Evolutionary conservation across 2,797 vertebrate genomes (phyloP).

Genomic region (Sebastes hopkinsi): DNA sequence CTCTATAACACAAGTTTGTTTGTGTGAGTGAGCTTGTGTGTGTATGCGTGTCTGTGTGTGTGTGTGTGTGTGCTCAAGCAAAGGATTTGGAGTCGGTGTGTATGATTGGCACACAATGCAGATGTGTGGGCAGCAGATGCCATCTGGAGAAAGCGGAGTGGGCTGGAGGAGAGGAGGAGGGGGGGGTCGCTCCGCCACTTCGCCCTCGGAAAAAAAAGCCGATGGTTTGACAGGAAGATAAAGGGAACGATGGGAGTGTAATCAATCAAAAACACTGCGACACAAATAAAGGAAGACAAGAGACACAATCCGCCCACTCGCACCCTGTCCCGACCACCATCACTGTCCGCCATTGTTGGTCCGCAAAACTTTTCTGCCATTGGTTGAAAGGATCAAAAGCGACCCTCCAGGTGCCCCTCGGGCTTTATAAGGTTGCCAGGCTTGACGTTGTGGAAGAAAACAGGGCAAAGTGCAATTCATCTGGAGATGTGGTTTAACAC

Average conservation of each 20-base stretch:
- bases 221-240: slow-evolving; percentile 78
- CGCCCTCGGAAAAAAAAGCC: slow-evolving; percentile 70
- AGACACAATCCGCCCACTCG: slow-evolving; percentile 73
- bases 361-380: slow-evolving; percentile 56
- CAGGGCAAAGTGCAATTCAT: slow-evolving; percentile 61
- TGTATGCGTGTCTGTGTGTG: slow-evolving; percentile 13
- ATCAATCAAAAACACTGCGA: slow-evolving; percentile 90
- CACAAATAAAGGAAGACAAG: slow-evolving; percentile 85
- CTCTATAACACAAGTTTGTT: not conserved
- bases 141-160: slow-evolving; percentile 89
- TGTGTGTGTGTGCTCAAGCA: slow-evolving; percentile 17
- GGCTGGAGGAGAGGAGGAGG: slow-evolving; percentile 67
- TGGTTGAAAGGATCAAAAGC: slow-evolving; percentile 52
- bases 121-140: slow-evolving; percentile 92
- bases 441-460: slow-evolving; percentile 46
- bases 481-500: slow-evolving; percentile 53
- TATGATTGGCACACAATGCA: slow-evolving; percentile 87
- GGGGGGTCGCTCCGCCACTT: not conserved
- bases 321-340: slow-evolving; percentile 73
- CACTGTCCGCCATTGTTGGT: slow-evolving; percentile 31
- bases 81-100: slow-evolving; percentile 58
- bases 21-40: slow-evolving; percentile 1
- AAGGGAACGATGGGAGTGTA: slow-evolving; percentile 87
- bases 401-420: slow-evolving; percentile 30
- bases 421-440: slow-evolving; percentile 72